Conservation (phyloP, 1,140 invertebrate species). For the Drosophila asahinai region DNA sequence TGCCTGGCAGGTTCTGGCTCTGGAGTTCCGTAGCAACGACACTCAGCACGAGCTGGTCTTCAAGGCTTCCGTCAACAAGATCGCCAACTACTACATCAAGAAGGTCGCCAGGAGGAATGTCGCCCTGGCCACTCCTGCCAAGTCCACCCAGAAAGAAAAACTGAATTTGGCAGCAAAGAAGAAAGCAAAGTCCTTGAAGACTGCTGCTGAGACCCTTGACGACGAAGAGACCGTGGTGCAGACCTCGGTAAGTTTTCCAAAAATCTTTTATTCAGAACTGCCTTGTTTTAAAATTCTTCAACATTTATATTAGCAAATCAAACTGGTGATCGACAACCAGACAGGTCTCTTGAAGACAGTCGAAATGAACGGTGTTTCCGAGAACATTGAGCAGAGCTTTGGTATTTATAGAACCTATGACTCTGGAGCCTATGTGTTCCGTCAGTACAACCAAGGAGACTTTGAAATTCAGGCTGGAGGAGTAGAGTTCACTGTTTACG, state of each 20-base stretch:
- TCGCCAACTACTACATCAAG: constrained; percentile 59
- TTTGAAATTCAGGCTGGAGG: constrained; percentile 81
- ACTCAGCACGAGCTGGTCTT: constrained; percentile 90
- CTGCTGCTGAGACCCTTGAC: constrained; percentile 8
- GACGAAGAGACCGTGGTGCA: constrained; percentile 52
- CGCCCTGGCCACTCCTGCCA: not conserved
- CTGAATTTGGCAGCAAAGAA: not conserved
- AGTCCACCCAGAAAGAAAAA: not conserved
- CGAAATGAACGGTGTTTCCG: constrained; percentile 84
- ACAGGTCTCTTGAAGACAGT: constrained; percentile 87
- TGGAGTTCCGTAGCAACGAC: constrained; percentile 88
- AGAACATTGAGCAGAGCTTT: constrained; percentile 88
- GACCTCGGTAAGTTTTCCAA: constrained; percentile 51
- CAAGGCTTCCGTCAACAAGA: constrained; percentile 85
- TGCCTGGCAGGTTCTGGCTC: constrained; percentile 86
- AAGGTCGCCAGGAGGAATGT: constrained; percentile 12
- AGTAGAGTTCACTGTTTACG: constrained; percentile 85
- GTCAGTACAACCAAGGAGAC: constrained; percentile 86
- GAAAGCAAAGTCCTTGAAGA: not conserved
- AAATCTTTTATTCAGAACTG: too few species aligned
- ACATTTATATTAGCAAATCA: constrained; percentile 25
- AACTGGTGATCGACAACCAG: constrained; percentile 48
- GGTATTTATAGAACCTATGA: constrained; percentile 91
- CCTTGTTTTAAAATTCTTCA: too few species aligned
- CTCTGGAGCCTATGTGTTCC: constrained; percentile 95